Conservation (phyloP, 2,113 vertebrate genomes). For the Geococcyx californianus region DNA sequence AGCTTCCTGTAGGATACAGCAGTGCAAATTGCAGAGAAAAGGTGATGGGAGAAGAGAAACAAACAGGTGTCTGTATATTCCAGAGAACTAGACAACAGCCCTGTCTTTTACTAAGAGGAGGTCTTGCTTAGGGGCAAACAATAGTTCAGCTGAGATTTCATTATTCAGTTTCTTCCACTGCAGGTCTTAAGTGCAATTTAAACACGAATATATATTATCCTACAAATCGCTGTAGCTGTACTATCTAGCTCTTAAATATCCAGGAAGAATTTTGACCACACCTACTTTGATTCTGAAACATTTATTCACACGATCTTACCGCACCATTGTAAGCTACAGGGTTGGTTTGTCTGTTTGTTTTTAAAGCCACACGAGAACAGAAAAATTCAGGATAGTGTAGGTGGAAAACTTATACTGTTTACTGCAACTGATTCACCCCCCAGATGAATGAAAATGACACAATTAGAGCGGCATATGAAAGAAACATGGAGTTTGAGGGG, state of each 20-base stretch:
- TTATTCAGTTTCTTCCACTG: not conserved
- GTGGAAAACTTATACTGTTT: not conserved
- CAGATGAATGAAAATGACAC: not conserved
- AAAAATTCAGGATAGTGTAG: not conserved
- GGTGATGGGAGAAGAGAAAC: not conserved
- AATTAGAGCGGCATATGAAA: not conserved
- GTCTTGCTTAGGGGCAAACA: not conserved
- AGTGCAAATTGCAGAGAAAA: not conserved
- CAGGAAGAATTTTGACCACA: not conserved
- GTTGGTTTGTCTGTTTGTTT: not conserved
- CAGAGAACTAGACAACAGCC: not conserved
- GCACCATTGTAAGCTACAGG: not conserved
- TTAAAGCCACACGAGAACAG: not conserved
- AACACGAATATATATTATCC: not conserved
- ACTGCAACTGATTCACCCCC: not conserved
- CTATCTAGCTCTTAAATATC: not conserved
- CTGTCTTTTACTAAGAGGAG: not conserved
- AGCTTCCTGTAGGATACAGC: not conserved
- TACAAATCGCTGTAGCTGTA: not conserved
- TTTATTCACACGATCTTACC: not conserved
- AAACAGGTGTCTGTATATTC: not conserved
- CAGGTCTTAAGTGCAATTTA: not conserved
- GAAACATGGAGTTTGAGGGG: accelerated
- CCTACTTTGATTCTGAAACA: not conserved
- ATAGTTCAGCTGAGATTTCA: not conserved